These are phyloP conservation scores for Rhimphoctona megacephalus DNA, from an alignment of 2,888 invertebrate species.

Conservation along the genomic window DNA sequence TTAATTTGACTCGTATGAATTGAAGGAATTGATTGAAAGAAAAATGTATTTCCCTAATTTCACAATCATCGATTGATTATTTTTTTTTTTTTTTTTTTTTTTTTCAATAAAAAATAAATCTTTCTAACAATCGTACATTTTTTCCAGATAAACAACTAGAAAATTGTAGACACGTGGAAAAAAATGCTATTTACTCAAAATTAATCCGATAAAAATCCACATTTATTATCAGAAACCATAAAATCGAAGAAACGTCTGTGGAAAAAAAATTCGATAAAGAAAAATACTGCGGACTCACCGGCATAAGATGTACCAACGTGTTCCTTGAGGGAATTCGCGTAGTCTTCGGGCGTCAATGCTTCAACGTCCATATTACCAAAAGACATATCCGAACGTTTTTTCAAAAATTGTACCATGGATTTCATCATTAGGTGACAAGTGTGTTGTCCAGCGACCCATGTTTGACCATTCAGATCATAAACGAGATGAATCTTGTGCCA, in stretches of 20 bases:
- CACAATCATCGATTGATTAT: too few relatives aligned
- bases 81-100: too few relatives aligned
- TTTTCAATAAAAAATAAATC: too few relatives aligned
- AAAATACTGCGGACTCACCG: slow-evolving; percentile 85
- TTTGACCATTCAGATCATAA: slow-evolving; percentile 91
- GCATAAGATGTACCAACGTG: slow-evolving; percentile 86
- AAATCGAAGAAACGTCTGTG: neutral
- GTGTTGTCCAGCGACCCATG: slow-evolving; percentile 88
- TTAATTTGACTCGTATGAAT: too few relatives aligned
- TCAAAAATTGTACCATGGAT: slow-evolving; percentile 88
- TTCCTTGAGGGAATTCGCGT: slow-evolving; percentile 82
- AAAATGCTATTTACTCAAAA: neutral
- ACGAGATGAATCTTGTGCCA: slow-evolving; percentile 91
- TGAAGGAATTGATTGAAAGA: too few relatives aligned
- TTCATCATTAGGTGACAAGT: slow-evolving; percentile 93
- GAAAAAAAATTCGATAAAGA: neutral
- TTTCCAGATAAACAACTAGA: neutral
- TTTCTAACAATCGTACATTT: too few relatives aligned
- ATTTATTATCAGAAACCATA: neutral
- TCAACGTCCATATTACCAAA: slow-evolving; percentile 88
- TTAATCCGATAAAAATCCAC: neutral
- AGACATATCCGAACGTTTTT: slow-evolving; percentile 83
- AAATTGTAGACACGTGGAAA: neutral
- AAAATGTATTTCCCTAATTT: too few relatives aligned
- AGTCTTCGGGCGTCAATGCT: slow-evolving; percentile 76